Percentiles rank a stretch among this genome's conserved stretches.
These are phyloP conservation scores for Tetrao urogallus DNA, from an alignment of 2,113 vertebrate genomes.

Conservation along the genomic window DNA sequence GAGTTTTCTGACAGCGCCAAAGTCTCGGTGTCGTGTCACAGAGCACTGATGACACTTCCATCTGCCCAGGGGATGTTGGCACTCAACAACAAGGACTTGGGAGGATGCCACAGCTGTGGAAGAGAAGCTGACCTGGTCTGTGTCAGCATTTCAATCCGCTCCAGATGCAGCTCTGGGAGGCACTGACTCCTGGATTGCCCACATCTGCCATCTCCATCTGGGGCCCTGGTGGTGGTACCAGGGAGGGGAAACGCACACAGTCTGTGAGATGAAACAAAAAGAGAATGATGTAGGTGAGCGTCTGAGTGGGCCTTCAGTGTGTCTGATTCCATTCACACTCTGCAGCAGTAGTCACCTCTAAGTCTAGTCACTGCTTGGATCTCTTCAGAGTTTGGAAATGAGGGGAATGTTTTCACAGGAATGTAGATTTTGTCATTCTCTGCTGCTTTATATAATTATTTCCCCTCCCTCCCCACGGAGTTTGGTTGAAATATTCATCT, in stretches of 20 bases:
- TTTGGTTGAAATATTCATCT: background rate
- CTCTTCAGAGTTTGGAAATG: background rate
- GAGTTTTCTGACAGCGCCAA: background rate
- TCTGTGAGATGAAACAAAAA: background rate
- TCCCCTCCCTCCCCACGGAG: background rate
- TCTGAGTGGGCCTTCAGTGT: background rate
- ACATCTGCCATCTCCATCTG: background rate
- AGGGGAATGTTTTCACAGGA: background rate
- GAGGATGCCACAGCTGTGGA: background rate
- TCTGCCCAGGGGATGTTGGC: background rate
- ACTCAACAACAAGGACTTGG: accelerated
- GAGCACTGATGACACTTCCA: background rate
- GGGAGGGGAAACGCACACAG: accelerated
- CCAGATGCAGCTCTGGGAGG: accelerated
- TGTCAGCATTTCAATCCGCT: background rate
- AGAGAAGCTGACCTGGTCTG: background rate
- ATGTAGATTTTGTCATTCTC: background rate
- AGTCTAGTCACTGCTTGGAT: background rate
- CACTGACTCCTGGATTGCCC: background rate
- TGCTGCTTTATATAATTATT: background rate
- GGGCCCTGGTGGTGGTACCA: background rate
- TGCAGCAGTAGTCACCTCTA: background rate
- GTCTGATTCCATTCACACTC: background rate
- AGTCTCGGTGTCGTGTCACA: background rate
- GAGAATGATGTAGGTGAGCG: background rate